phyloP scores from a whole-genome alignment of 37 sponge, comb jelly and placozoan species.

The Beroe forskalii region DNA sequence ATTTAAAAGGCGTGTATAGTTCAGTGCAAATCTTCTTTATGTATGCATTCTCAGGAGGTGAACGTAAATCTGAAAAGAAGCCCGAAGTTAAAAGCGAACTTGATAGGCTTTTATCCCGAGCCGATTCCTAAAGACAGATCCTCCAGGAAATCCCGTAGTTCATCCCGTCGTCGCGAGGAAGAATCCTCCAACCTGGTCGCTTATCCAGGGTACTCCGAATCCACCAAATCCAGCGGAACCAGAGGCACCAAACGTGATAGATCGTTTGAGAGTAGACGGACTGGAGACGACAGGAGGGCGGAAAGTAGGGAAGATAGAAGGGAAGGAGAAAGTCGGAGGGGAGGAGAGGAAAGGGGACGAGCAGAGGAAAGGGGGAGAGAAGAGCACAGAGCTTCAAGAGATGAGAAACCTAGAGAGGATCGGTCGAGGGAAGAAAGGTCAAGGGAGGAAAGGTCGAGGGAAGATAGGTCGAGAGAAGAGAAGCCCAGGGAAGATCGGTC shows the following conservation, averaged over 20 bases:
- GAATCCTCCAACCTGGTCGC: slow-evolving; percentile 9
- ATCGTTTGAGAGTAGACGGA: neutral
- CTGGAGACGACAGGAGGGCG: neutral
- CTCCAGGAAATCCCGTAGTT: neutral
- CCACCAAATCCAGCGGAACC: neutral
- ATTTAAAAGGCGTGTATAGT: no score
- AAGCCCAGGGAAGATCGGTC: neutral
- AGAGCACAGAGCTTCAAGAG: neutral
- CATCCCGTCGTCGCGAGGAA: slow-evolving; percentile 30
- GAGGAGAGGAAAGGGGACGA: neutral
- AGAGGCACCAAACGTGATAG: slow-evolving; percentile 1
- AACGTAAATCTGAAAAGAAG: neutral
- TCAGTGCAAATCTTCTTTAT: no score
- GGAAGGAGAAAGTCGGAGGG: neutral
- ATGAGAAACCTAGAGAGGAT: no score
- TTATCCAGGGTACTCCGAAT: slow-evolving; percentile 6
- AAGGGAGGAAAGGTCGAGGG: slow-evolving; percentile 5
- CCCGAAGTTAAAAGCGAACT: neutral
- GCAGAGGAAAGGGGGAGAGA: neutral
- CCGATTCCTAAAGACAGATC: slow-evolving; percentile 3
- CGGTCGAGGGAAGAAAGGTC: neutral
- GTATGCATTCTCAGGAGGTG: slow-evolving; percentile 16
- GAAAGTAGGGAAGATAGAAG: slow-evolving; percentile 4
- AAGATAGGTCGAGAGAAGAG: neutral
- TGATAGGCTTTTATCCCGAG: slow-evolving; percentile 29